Evolutionary conservation across 2,888 invertebrate genomes (phyloP).

Genomic region (Lasioglossum zephyrum): DNA sequence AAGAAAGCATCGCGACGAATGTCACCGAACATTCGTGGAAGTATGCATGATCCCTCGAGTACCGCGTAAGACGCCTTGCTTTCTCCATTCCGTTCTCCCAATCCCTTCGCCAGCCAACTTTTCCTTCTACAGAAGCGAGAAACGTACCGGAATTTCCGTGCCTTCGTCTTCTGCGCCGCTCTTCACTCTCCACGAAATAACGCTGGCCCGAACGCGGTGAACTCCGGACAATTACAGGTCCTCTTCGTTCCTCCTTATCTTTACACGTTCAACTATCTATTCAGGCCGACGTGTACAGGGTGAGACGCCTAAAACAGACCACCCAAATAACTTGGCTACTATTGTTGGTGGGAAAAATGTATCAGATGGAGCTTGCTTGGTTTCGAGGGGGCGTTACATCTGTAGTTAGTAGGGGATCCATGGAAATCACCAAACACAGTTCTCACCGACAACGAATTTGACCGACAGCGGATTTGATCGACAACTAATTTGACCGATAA

Average conservation of each 20-base stretch:
- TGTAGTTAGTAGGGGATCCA: too few species aligned
- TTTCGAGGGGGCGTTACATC: too few species aligned
- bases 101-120: slow-evolving; percentile 18
- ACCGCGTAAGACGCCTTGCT: slow-evolving; percentile 36
- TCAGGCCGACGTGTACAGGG: too few species aligned
- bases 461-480: too few species aligned
- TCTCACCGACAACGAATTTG: too few species aligned
- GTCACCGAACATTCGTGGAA: slow-evolving; percentile 40
- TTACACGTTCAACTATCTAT: too few species aligned
- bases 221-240: slow-evolving; percentile 6
- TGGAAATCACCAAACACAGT: too few species aligned
- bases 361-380: too few species aligned
- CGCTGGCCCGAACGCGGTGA: not conserved
- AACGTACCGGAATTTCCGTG: slow-evolving; percentile 20
- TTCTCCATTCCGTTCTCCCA: slow-evolving; percentile 1
- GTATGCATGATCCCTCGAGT: slow-evolving; percentile 51
- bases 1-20: slow-evolving; percentile 38
- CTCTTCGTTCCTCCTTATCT: not conserved
- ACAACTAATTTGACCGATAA: too few species aligned
- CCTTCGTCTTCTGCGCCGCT: not conserved
- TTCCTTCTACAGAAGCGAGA: slow-evolving; percentile 13
- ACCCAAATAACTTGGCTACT: too few species aligned
- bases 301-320: too few species aligned
- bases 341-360: too few species aligned
- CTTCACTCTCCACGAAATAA: not conserved